Conservation (phyloP, 2,888 invertebrate genomes). For the Pandemis cinnamomeana region DNA sequence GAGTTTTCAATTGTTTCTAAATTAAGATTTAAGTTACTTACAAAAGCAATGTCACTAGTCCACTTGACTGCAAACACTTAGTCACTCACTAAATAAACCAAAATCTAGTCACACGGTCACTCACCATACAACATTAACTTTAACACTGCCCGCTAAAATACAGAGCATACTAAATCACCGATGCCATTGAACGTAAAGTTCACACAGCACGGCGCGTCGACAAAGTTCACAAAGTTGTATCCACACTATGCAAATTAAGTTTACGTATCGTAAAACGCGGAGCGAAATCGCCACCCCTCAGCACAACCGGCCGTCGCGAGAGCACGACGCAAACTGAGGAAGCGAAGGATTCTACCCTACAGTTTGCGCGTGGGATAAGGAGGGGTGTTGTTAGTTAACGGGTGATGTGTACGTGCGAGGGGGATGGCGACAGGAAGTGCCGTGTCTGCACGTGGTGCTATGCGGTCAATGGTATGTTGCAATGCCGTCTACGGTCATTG, state of each 20-base stretch:
- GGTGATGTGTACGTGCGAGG: conserved; percentile 55
- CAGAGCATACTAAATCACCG: conserved; percentile 29
- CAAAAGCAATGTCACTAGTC: conserved; percentile 34
- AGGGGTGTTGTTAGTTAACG: conserved; percentile 50
- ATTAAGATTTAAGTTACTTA: conserved; percentile 13
- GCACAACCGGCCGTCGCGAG: conserved; percentile 60
- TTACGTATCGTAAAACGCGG: conserved; percentile 51
- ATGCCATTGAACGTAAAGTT: conserved; percentile 28
- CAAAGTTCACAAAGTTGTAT: conserved; percentile 52
- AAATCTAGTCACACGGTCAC: conserved; percentile 19
- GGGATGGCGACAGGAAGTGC: conserved; percentile 61
- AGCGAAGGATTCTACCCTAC: conserved; percentile 67
- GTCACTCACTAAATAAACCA: conserved; percentile 20
- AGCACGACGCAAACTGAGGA: conserved; percentile 73
- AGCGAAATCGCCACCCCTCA: conserved; percentile 50
- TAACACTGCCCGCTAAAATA: conserved; percentile 26
- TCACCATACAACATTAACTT: conserved; percentile 30
- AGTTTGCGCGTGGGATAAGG: conserved; percentile 70
- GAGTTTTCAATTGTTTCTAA: no score
- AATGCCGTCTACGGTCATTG: conserved; percentile 79
- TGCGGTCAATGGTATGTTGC: conserved; percentile 74
- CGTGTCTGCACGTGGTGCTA: conserved; percentile 74
- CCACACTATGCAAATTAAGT: conserved; percentile 52
- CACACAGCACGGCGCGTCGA: conserved; percentile 33
- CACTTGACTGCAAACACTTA: conserved; percentile 7